These are phyloP conservation scores for Megaleporinus macrocephalus DNA, from an alignment of 2,113 vertebrate genomes.

Conservation along the genomic window DNA sequence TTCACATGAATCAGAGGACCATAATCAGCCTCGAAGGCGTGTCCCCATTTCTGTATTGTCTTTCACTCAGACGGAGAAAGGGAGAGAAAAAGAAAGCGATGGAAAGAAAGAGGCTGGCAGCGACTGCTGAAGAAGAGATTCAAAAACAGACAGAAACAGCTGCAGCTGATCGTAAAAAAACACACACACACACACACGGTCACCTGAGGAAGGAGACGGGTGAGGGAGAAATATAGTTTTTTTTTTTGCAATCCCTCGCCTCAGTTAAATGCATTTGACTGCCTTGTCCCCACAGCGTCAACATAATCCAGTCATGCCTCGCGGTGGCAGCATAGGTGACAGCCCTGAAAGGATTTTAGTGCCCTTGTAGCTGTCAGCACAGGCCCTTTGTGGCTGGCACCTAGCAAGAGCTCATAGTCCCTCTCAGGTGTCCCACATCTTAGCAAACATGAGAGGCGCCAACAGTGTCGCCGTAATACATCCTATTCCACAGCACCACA, in stretches of 20 bases:
- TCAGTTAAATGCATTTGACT: slow-evolving; percentile 43
- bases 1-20: slow-evolving; percentile 19
- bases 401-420: slow-evolving; percentile 28
- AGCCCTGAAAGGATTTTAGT: slow-evolving; percentile 45
- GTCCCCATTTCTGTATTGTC: not conserved
- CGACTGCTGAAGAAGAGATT: slow-evolving; percentile 3
- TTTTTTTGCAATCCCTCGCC: slow-evolving; percentile 9
- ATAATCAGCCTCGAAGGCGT: slow-evolving; percentile 23
- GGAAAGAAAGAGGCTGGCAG: not conserved
- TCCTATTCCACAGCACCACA: not conserved
- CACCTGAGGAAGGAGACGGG: not conserved
- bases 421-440: slow-evolving; percentile 30
- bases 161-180: slow-evolving; percentile 5
- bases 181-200: too few relatives aligned
- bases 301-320: slow-evolving; percentile 39
- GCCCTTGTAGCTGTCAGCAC: slow-evolving; percentile 48
- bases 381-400: slow-evolving; percentile 33
- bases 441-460: slow-evolving; percentile 32
- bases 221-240: not conserved
- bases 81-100: not conserved
- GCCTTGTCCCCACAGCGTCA: slow-evolving; percentile 42
- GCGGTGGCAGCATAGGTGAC: slow-evolving; percentile 43
- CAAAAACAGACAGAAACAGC: slow-evolving; percentile 2
- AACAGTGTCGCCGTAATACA: not conserved
- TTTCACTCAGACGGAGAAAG: not conserved